Conservation (phyloP, 2,797 vertebrate species). For the Acrossocheilus fasciatus region DNA sequence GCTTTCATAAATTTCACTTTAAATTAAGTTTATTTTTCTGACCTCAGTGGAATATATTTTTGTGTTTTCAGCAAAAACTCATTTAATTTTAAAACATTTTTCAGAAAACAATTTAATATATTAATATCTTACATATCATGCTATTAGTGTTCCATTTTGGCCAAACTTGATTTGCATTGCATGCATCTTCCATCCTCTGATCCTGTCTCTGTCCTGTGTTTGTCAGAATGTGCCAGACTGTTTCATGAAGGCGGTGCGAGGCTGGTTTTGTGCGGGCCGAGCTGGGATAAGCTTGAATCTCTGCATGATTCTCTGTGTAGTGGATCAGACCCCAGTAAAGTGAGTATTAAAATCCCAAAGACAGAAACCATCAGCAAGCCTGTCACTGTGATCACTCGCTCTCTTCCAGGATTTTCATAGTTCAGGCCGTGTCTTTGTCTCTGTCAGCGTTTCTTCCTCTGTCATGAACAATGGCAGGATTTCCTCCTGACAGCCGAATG, state of each 20-base stretch:
- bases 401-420: constrained; percentile 36
- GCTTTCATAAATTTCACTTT: background rate
- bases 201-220: background rate
- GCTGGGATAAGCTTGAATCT: constrained; percentile 90
- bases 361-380: background rate
- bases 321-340: constrained; percentile 86
- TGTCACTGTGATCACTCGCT: constrained; percentile 47
- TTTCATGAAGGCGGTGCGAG: constrained; percentile 91
- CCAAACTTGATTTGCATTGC: background rate
- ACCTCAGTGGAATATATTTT: background rate
- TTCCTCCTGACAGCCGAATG: constrained; percentile 75
- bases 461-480: constrained; percentile 78
- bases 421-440: constrained; percentile 46
- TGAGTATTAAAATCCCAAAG: constrained; percentile 66
- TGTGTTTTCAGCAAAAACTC: background rate
- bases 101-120: background rate
- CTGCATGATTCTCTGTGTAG: constrained; percentile 85
- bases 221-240: constrained; percentile 87
- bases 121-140: background rate
- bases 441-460: constrained; percentile 67
- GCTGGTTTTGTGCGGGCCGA: constrained; percentile 89
- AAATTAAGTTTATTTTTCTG: background rate
- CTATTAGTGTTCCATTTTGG: background rate
- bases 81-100: background rate
- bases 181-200: background rate